Base-by-base conservation (phyloP, 2,797 vertebrate species). In the Scleropages formosus region DNA sequence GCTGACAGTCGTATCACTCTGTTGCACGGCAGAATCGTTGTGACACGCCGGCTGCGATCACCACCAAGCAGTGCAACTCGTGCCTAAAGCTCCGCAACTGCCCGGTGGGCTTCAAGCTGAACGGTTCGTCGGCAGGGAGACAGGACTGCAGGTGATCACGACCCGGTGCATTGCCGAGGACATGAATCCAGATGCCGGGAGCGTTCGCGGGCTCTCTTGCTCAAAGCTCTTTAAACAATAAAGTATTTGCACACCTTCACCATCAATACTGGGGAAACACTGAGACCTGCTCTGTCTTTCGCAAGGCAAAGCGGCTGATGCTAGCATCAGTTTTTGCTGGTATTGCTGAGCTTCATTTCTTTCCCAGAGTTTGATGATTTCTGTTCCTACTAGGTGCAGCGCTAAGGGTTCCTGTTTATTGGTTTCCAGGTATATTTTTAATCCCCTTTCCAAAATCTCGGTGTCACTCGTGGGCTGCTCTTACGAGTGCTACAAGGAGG, bases 101-200 rank as follows among this genome's bases (percentile, higher is more conserved):
- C 76, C 92, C 91, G 0, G 39, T 73, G 0, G 93, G 93, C n/a
- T 96, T 86, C 85, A 88, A 1, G 26, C 91, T 80, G 82, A 83
- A 86, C 31, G 89, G 84, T 4, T 88, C 83, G 0, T 68, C 31
- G 31, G 39, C 39, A 13, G 49, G 49, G 79, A 0, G 85, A 78
- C 0, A 92, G 91, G 0, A 74, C 78, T 98, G 97, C 95, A 95
- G 89, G 96, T 92, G 75, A 84, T 80, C 69, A 20, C 63, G 10
- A 4, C 18, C n/a, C 4, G n/a, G 18, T 10, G 63, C 61, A 13
- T n/a, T 1, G 61, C 18, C 22, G 18, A 62, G 60, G 60, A 62
- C 8, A 1, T 62, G 8, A n/a, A 16, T 8, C 16, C 8, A 0
- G 60, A 22, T 15, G 8, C 16, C 10, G 2, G 0, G n/a, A 20